Percentiles rank a stretch among this genome's conserved stretches.
These are phyloP conservation scores for Morinoia aosen DNA, from an alignment of 2,888 invertebrate species.

Conservation along the genomic window DNA sequence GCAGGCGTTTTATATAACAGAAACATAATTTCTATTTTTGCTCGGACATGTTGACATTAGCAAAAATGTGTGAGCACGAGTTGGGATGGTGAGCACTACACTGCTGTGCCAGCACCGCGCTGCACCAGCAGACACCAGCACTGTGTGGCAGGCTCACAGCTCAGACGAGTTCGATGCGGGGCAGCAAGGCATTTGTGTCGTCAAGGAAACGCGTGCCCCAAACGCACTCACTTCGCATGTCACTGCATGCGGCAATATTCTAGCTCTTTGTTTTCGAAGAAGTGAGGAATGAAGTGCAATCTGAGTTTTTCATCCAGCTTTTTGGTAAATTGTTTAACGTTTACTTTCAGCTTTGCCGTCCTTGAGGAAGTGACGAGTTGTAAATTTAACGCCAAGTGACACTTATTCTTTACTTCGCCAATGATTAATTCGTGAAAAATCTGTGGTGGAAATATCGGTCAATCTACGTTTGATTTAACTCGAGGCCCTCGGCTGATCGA, in stretches of 20 bases:
- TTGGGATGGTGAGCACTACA: too few relatives aligned
- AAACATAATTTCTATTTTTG: too few relatives aligned
- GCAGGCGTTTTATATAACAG: too few relatives aligned
- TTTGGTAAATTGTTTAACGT: neutral
- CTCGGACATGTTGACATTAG: too few relatives aligned
- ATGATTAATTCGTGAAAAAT: neutral
- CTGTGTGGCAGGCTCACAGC: neutral
- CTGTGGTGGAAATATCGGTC: neutral
- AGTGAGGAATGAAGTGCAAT: neutral
- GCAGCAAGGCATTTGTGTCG: neutral
- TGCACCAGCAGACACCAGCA: neutral
- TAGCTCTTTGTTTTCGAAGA: neutral
- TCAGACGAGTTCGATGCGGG: neutral
- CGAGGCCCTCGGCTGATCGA: neutral
- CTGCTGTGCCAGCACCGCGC: neutral
- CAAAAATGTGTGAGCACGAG: too few relatives aligned
- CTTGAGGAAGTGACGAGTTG: neutral
- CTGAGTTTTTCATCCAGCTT: neutral
- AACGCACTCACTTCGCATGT: neutral
- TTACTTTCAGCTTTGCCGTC: neutral
- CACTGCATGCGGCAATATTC: neutral
- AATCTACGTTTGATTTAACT: neutral
- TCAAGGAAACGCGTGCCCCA: neutral
- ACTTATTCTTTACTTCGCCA: neutral
- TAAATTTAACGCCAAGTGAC: neutral